Evolutionary conservation across 2,797 vertebrate species (phyloP), one percentile per base, ranked within the genome.

Genomic region (Eospalax fontanierii): DNA sequence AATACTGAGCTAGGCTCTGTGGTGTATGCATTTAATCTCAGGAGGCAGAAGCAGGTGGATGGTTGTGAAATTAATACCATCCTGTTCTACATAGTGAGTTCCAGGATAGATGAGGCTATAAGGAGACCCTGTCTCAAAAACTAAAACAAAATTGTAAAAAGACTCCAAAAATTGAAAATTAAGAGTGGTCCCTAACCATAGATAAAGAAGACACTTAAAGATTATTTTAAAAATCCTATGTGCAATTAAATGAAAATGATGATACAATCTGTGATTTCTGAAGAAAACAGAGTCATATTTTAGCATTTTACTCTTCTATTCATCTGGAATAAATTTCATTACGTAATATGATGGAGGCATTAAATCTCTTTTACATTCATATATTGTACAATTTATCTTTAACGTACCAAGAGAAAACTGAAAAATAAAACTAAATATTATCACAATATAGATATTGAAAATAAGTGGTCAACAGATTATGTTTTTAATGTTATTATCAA

Each of bases 341-440:
- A 46, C 35, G 4, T 75, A 82, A 70, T 50, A 66, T 75, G 28
- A 70, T 24, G 33, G 12, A 89, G 59, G 4, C 4, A 63, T 9
- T 50, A 6, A 33, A n/a, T 18, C 50, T 76, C 66, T 88, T 46
- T 87, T 88, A 71, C 0, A 43, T 90, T 19, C 50, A 10, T 46
- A 80, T 70, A 63, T 73, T 87, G 66, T 46, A 54, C 87, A 74
- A 71, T 85, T 94, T 15, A 85, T 63, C 30, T 81, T 87, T 70
- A 88, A 85, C 38, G 1, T 74, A 78, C 22, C 91, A 61, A n/a
- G 19, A 79, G 6, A 89, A 94, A 87, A 86, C 11, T 21, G 43
- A n/a, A 92, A 93, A 90, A 85, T 61, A 88, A 87, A 66, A 71
- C 22, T 65, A 95, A 90, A 92, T 46, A 88, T 1, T 28, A n/a